Percentiles rank a stretch among this genome's conserved stretches.
phyloP scores from a whole-genome alignment of 2,113 vertebrate genomes.

The Pachyramphus minor region DNA sequence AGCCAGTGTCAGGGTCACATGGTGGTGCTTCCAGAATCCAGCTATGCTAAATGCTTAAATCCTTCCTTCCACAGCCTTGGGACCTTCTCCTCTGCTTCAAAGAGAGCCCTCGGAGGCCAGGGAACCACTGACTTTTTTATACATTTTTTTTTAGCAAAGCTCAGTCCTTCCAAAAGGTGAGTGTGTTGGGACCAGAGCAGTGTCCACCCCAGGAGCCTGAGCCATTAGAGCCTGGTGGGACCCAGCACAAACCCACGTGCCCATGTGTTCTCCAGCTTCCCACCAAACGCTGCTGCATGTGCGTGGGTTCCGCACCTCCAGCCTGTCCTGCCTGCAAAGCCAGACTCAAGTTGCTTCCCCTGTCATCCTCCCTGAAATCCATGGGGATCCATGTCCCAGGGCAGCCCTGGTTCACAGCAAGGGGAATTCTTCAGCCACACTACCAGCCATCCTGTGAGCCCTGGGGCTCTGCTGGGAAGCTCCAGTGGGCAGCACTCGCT shows the following conservation, averaged over 20 bases:
- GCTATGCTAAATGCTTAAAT: conserved; percentile 36
- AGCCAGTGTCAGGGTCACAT: conserved; percentile 15
- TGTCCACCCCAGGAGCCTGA: not conserved
- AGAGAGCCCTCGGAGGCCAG: not conserved
- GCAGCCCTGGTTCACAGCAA: not conserved
- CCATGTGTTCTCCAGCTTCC: accelerated
- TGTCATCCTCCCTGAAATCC: not conserved
- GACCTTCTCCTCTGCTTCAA: conserved; percentile 30
- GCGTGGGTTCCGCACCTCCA: not conserved
- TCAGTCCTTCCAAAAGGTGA: not conserved
- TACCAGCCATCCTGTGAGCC: not conserved
- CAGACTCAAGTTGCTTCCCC: not conserved
- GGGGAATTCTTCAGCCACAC: not conserved
- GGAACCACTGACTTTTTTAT: not conserved
- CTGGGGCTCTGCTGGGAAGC: not conserved
- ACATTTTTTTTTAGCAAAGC: not conserved
- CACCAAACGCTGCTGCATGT: accelerated
- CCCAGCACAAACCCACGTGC: not conserved
- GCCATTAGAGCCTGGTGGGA: not conserved
- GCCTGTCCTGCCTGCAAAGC: not conserved
- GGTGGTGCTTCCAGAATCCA: conserved; percentile 2
- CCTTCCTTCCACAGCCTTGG: conserved; percentile 21
- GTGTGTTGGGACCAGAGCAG: not conserved
- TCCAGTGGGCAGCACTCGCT: not conserved
- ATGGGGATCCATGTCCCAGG: not conserved